Conservation (phyloP, 2,888 invertebrate species). For the Spodoptera exigua region DNA sequence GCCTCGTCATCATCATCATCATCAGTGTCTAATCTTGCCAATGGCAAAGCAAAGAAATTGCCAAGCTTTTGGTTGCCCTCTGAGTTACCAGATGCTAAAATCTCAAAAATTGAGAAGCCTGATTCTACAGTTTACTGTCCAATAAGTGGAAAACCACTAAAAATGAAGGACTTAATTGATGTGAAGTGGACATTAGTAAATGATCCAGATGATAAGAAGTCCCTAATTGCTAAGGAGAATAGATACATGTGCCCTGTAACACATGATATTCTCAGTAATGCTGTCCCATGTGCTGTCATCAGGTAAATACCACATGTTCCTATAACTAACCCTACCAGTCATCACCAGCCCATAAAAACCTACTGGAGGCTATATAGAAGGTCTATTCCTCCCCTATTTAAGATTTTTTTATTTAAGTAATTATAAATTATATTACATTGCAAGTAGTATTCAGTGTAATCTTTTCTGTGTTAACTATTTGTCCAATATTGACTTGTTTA, state of each 20-base stretch:
- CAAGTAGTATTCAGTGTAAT: too few relatives aligned
- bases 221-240: constrained; percentile 96
- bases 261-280: constrained; percentile 97
- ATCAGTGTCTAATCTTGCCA: constrained; percentile 94
- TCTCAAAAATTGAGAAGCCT: constrained; percentile 87
- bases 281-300: constrained; percentile 97
- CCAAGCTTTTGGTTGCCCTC: constrained; percentile 99
- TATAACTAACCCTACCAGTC: too few relatives aligned
- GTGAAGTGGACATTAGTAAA: constrained; percentile 97
- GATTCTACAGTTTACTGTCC: constrained; percentile 82
- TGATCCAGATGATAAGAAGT: constrained; percentile 95
- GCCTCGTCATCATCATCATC: constrained; percentile 68
- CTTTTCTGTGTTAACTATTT: not conserved
- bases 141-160: constrained; percentile 92
- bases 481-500: not conserved
- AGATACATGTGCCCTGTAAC: constrained; percentile 99
- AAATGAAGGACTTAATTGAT: constrained; percentile 97
- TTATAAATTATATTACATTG: too few relatives aligned
- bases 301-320: constrained; percentile 71
- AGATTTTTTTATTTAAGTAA: too few relatives aligned
- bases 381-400: too few relatives aligned
- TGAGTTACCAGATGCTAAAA: constrained; percentile 95
- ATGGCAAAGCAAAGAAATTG: constrained; percentile 93
- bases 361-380: too few relatives aligned
- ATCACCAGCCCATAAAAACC: too few relatives aligned